A percentile compares a stretch with the other conserved stretches of the same genome.
Conservation (phyloP, 2,797 vertebrate genomes). For the Emydoidea blandingii region DNA sequence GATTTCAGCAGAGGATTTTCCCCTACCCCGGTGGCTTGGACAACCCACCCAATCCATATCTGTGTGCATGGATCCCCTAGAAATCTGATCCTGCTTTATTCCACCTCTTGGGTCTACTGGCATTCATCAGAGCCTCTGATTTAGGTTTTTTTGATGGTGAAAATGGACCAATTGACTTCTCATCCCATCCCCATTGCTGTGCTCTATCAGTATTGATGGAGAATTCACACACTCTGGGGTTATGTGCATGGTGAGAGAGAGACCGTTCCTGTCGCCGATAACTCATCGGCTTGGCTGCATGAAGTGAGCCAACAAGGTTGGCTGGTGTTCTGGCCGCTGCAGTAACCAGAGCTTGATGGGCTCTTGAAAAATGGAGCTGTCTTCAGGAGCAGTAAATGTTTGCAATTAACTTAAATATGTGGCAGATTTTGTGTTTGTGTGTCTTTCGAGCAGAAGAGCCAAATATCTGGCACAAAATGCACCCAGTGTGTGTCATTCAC, state of each 20-base stretch:
- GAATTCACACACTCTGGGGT: accelerated
- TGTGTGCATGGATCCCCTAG: not conserved
- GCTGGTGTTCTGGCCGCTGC: not conserved
- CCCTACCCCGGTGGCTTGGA: not conserved
- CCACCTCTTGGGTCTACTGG: not conserved
- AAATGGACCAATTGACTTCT: not conserved
- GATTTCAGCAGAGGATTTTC: not conserved
- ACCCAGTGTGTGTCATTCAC: slow-evolving; percentile 22
- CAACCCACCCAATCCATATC: not conserved
- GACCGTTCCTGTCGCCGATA: not conserved
- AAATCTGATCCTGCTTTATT: not conserved
- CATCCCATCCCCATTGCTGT: not conserved
- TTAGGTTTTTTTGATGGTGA: not conserved
- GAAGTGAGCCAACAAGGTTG: not conserved
- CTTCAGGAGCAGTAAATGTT: slow-evolving; percentile 66
- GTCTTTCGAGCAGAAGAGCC: slow-evolving; percentile 39
- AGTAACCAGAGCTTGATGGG: slow-evolving; percentile 59
- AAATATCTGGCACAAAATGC: slow-evolving; percentile 56
- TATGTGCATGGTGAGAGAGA: not conserved
- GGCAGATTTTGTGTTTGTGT: slow-evolving; percentile 61
- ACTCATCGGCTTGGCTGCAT: not conserved
- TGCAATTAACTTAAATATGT: slow-evolving; percentile 73
- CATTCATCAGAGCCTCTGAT: not conserved
- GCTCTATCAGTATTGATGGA: not conserved
- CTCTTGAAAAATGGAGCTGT: slow-evolving; percentile 63